Evolutionary conservation across 2,888 invertebrate genomes (phyloP).

Genomic region (Noctua fimbriata): DNA sequence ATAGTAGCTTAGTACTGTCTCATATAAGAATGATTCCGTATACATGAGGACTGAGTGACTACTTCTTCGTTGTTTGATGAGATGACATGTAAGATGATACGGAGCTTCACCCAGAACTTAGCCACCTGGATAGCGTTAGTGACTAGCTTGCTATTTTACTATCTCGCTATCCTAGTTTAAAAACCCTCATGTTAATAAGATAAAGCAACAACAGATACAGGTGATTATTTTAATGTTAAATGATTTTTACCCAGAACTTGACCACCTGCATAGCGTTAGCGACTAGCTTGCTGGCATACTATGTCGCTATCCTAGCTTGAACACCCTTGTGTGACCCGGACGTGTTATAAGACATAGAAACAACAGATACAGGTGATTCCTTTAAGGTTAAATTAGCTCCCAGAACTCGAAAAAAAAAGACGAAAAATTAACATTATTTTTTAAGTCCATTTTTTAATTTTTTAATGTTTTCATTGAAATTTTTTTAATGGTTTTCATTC

Average conservation of each 20-base stretch:
- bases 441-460: too few relatives aligned
- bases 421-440: too few relatives aligned
- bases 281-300: background rate
- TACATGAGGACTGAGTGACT: background rate
- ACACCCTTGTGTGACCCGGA: fast-evolving
- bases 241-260: background rate
- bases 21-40: background rate
- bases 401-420: background rate
- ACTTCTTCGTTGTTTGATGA: background rate
- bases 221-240: background rate
- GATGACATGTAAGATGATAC: background rate
- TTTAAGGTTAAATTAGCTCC: background rate
- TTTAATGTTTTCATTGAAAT: too few relatives aligned
- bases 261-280: background rate
- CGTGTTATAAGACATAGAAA: background rate
- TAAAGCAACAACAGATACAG: background rate
- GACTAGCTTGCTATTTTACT: background rate
- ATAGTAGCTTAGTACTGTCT: background rate
- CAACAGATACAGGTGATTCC: background rate
- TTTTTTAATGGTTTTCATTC: too few relatives aligned
- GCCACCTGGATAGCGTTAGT: background rate
- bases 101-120: background rate
- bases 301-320: background rate
- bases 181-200: background rate
- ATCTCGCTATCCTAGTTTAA: background rate